These are phyloP conservation scores for Peromyscus polionotus DNA, from an alignment of 2,113 vertebrate species.

Conservation along the genomic window DNA sequence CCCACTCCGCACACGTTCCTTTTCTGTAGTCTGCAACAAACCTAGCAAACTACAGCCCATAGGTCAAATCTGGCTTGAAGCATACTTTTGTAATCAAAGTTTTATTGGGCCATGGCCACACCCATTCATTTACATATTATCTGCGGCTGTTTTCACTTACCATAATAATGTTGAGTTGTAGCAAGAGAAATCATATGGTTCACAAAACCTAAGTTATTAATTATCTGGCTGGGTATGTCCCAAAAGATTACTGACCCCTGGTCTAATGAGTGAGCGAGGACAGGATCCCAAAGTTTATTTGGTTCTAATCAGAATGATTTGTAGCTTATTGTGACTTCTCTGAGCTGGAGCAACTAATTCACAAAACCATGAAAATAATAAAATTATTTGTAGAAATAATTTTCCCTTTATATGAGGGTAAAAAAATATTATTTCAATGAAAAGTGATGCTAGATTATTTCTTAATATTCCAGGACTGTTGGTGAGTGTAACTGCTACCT, in stretches of 20 bases:
- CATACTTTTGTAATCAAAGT: constrained; percentile 4
- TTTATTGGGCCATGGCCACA: neutral
- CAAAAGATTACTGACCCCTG: neutral
- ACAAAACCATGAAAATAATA: constrained; percentile 36
- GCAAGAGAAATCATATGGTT: neutral
- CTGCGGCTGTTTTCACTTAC: neutral
- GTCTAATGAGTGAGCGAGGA: constrained; percentile 3
- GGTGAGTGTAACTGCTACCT: constrained; percentile 58
- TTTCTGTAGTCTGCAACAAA: neutral
- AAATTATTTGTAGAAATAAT: constrained; percentile 48
- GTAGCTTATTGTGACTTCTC: constrained; percentile 24
- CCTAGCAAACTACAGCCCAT: neutral
- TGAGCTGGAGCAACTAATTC: neutral
- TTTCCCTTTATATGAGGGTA: constrained; percentile 15
- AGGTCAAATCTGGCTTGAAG: neutral
- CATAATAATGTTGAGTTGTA: neutral
- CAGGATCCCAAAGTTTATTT: constrained; percentile 1
- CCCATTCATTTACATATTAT: neutral
- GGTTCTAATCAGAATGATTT: constrained; percentile 61
- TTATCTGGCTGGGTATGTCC: neutral
- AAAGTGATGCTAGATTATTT: constrained; percentile 56
- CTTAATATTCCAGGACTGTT: constrained; percentile 55
- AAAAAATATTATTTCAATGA: constrained; percentile 49
- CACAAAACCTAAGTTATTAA: constrained; percentile 20
- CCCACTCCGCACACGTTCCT: neutral